A percentile compares a stretch with the other conserved stretches of the same genome.
Conservation (phyloP, 2,113 vertebrate genomes). For the Nannobrachium achirus region DNA sequence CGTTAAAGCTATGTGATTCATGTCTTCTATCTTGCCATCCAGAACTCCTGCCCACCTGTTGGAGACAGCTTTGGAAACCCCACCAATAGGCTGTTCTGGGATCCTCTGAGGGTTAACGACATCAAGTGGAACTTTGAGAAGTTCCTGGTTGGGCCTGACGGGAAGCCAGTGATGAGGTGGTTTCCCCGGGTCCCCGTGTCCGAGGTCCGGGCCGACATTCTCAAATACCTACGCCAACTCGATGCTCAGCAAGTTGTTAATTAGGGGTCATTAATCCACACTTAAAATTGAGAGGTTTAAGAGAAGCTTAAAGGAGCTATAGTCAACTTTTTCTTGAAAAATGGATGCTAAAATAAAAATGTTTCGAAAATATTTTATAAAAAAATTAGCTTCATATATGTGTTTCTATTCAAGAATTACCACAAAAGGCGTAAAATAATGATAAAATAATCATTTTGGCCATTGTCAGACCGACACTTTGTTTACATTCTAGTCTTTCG, state of each 20-base stretch:
- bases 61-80: conserved; percentile 81
- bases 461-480: too few relatives aligned
- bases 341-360: too few relatives aligned
- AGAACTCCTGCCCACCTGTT: conserved; percentile 90
- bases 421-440: too few relatives aligned
- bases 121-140: conserved; percentile 99
- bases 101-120: conserved; percentile 86
- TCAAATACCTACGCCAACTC: conserved; percentile 64
- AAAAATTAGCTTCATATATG: too few relatives aligned
- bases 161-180: conserved; percentile 89
- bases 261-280: conserved; percentile 30
- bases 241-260: conserved; percentile 23
- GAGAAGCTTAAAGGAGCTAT: background rate
- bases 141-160: conserved; percentile 89
- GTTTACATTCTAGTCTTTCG: too few relatives aligned
- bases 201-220: conserved; percentile 79
- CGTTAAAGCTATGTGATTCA: too few relatives aligned
- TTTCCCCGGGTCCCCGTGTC: conserved; percentile 79
- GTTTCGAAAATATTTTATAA: too few relatives aligned
- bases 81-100: conserved; percentile 86
- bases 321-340: too few relatives aligned
- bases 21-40: background rate
- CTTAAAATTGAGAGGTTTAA: too few relatives aligned
- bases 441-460: too few relatives aligned
- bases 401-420: too few relatives aligned